Evolutionary conservation across 2,888 invertebrate genomes (phyloP).

Genomic region (Ophion slaviceki): DNA sequence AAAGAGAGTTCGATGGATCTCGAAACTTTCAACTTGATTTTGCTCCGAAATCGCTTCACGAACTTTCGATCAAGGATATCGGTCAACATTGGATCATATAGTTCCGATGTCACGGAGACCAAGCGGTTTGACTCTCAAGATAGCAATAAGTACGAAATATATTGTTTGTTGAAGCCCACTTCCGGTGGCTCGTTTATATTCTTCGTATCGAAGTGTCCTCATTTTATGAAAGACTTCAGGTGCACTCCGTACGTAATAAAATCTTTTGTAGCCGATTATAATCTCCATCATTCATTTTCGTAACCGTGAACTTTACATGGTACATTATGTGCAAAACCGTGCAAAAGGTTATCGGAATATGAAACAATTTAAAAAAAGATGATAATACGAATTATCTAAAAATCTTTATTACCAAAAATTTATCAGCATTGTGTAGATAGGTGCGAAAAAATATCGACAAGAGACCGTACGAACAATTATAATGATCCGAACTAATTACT

Average conservation of each 20-base stretch:
- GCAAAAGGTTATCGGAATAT: no score
- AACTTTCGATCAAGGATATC: conserved; percentile 60
- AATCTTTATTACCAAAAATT: no score
- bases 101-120: not conserved
- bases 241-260: not conserved
- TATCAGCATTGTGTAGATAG: no score
- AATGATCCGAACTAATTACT: no score
- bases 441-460: no score
- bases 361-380: no score
- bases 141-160: conserved; percentile 63
- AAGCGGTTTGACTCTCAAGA: conserved; percentile 56
- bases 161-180: conserved; percentile 50
- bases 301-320: no score
- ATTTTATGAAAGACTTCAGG: conserved; percentile 15
- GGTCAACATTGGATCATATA: conserved; percentile 63
- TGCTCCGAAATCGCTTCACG: conserved; percentile 49
- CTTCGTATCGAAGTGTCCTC: not conserved
- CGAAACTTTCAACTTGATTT: conserved; percentile 62
- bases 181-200: conserved; percentile 21
- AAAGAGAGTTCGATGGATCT: conserved; percentile 56
- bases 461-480: no score
- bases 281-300: not conserved
- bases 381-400: no score
- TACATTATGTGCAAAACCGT: no score
- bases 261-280: not conserved